These are phyloP conservation scores for Sitta carolinensis DNA, from an alignment of 2,797 vertebrate species.

Conservation along the genomic window DNA sequence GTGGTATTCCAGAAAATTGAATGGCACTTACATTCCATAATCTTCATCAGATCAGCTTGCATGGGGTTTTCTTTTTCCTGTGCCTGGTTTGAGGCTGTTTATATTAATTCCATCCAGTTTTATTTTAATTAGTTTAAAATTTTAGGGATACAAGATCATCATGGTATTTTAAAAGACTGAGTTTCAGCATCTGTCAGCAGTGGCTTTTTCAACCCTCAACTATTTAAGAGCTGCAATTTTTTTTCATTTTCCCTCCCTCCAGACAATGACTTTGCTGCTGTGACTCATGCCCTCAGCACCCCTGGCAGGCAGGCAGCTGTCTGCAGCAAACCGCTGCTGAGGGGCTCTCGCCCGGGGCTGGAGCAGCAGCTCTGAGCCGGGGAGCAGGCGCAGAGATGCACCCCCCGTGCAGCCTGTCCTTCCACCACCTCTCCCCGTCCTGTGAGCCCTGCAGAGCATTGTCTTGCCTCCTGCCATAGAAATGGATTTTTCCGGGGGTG, in stretches of 20 bases:
- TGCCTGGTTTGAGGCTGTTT: constrained; percentile 31
- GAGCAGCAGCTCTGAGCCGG: neutral
- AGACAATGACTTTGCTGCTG: neutral
- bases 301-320: neutral
- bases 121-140: constrained; percentile 53
- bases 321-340: neutral
- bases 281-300: neutral
- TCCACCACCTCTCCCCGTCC: neutral
- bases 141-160: constrained; percentile 10
- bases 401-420: rapidly evolving
- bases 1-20: constrained; percentile 61
- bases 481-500: neutral
- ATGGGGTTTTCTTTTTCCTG: neutral
- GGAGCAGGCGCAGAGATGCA: neutral
- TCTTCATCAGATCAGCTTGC: constrained; percentile 36
- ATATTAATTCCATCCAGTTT: constrained; percentile 42
- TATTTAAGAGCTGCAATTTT: constrained; percentile 3
- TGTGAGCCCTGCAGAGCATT: rapidly evolving
- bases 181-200: constrained; percentile 20
- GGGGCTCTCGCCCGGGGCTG: neutral
- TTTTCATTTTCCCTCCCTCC: neutral
- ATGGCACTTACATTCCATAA: constrained; percentile 46
- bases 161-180: neutral
- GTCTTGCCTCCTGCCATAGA: neutral
- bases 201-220: constrained; percentile 18